These are phyloP conservation scores for Dipus sagitta DNA, from an alignment of 2,797 vertebrate species.

Conservation along the genomic window DNA sequence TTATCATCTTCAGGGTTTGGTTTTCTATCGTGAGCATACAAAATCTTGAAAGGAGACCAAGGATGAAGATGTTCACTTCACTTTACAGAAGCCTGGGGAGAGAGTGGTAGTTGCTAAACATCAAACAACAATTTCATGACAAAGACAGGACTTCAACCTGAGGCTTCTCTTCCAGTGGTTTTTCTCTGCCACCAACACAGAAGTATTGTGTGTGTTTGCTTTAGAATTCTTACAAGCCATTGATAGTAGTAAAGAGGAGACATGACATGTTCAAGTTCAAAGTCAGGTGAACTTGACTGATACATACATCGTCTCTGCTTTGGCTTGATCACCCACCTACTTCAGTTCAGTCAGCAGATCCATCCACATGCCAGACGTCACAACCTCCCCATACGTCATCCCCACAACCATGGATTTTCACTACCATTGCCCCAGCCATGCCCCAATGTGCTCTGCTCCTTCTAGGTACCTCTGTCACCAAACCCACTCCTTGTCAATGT, in stretches of 20 bases:
- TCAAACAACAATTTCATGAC: neutral
- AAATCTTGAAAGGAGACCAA: neutral
- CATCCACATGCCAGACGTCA: neutral
- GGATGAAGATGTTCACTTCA: neutral
- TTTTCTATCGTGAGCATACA: neutral
- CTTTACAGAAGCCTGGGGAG: neutral
- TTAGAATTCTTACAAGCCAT: neutral
- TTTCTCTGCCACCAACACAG: neutral
- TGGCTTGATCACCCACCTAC: neutral
- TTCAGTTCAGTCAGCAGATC: neutral
- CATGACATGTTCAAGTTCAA: neutral
- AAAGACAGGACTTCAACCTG: neutral
- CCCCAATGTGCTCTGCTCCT: neutral
- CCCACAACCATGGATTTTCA: neutral
- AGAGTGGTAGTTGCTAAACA: neutral
- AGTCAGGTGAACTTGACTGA: neutral
- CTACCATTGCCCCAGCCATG: neutral
- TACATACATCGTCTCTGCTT: neutral
- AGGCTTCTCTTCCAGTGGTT: neutral
- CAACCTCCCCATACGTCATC: neutral
- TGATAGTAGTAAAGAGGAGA: neutral
- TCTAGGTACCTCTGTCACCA: conserved; percentile 22
- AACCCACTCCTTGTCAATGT: conserved; percentile 12
- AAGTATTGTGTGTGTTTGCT: neutral
- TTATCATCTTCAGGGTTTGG: neutral